Percentiles rank a stretch among this genome's conserved stretches.
Evolutionary conservation across 1,140 invertebrate genomes (phyloP).

Genomic region (Monochamus saltuarius): DNA sequence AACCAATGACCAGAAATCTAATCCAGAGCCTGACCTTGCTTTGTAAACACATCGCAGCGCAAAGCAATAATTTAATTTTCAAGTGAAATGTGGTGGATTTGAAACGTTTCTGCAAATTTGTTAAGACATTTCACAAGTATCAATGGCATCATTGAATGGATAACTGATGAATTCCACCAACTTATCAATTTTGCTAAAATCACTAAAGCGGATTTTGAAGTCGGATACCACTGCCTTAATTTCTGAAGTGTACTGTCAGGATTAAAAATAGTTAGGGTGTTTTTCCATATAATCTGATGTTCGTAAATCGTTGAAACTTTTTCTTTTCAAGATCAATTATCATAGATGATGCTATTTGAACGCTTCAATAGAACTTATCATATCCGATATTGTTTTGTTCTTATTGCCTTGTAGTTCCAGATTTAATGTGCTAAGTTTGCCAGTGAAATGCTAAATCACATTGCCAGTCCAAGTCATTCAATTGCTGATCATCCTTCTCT

Average conservation of each 20-base stretch:
- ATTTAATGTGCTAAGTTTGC: slow-evolving; percentile 42
- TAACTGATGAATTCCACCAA: slow-evolving; percentile 21
- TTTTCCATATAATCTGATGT: background rate
- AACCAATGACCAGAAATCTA: too few relatives aligned
- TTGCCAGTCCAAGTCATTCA: slow-evolving; percentile 37
- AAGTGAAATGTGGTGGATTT: slow-evolving; percentile 15
- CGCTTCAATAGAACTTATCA: slow-evolving; percentile 30
- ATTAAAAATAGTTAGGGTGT: too few relatives aligned
- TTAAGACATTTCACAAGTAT: slow-evolving; percentile 7
- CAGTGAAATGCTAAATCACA: slow-evolving; percentile 37
- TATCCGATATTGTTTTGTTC: slow-evolving; percentile 37
- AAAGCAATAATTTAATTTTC: slow-evolving; percentile 19
- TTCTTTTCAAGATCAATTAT: slow-evolving; percentile 3
- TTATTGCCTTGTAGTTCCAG: slow-evolving; percentile 34
- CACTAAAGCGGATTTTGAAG: slow-evolving; percentile 13
- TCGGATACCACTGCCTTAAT: slow-evolving; percentile 9
- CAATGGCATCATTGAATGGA: slow-evolving; percentile 16
- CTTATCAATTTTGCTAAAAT: slow-evolving; percentile 15
- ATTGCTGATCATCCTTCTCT: slow-evolving; percentile 32
- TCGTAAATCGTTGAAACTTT: slow-evolving; percentile 3
- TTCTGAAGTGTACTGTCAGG: background rate
- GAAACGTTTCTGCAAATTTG: slow-evolving; percentile 12
- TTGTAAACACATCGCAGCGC: too few relatives aligned
- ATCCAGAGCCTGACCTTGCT: too few relatives aligned
- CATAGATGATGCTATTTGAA: slow-evolving; percentile 37